A percentile compares a stretch with the other conserved stretches of the same genome.
Evolutionary conservation across 2,113 vertebrate genomes (phyloP).

Genomic region (Penelope pileata): DNA sequence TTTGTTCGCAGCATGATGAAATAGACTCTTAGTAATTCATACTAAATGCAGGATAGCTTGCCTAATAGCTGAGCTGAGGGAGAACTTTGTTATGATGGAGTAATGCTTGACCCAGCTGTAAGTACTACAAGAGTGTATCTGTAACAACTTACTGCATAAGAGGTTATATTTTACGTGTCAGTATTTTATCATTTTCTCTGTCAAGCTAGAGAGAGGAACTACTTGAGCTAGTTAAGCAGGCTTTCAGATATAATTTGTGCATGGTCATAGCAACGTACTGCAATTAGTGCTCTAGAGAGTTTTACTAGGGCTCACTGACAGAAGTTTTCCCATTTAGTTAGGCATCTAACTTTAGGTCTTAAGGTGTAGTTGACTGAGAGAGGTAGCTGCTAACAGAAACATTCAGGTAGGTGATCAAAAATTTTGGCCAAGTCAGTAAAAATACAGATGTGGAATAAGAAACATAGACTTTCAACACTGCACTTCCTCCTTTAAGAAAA

Average conservation of each 20-base stretch:
- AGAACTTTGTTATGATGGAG: background rate
- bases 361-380: background rate
- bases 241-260: background rate
- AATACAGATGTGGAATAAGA: background rate
- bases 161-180: background rate
- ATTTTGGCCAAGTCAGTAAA: background rate
- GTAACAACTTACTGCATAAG: background rate
- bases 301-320: background rate
- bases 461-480: background rate
- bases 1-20: constrained; percentile 33
- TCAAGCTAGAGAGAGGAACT: background rate
- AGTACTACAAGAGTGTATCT: background rate
- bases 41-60: background rate
- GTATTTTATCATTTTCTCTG: background rate
- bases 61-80: constrained; percentile 12
- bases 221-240: background rate
- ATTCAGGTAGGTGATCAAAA: background rate
- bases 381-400: background rate
- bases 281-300: background rate
- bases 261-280: background rate
- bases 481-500: background rate
- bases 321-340: background rate
- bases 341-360: background rate
- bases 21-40: background rate
- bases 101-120: background rate